Conservation (phyloP, 2,113 vertebrate genomes). For the Elgaria multicarinata region DNA sequence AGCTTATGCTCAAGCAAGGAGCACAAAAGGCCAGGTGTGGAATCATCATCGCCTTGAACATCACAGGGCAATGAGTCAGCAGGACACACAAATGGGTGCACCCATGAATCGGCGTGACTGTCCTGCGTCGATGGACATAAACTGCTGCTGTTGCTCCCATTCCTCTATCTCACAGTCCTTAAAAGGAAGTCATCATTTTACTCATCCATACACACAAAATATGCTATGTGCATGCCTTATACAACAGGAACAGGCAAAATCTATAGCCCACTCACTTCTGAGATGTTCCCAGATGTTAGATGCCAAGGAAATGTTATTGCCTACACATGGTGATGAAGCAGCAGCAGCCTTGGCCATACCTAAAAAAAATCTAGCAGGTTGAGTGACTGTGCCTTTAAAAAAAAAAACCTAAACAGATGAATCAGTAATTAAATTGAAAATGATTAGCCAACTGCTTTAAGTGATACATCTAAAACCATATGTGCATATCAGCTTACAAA, state of each 20-base stretch:
- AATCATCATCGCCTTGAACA: background rate
- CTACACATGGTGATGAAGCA: conserved; percentile 49
- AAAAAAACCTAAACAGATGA: conserved; percentile 66
- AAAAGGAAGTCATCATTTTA: conserved; percentile 56
- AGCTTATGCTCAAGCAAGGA: background rate
- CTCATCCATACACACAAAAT: conserved; percentile 51
- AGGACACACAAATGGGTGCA: conserved; percentile 29
- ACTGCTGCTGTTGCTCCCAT: conserved; percentile 43
- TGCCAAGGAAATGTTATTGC: conserved; percentile 66
- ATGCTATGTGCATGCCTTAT: conserved; percentile 65
- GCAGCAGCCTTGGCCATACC: conserved; percentile 53
- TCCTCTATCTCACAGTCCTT: conserved; percentile 59
- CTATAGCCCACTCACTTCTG: conserved; percentile 67
- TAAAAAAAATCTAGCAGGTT: conserved; percentile 37
- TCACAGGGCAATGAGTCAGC: background rate
- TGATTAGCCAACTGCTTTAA: conserved; percentile 70
- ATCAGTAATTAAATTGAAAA: conserved; percentile 66
- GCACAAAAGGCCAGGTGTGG: background rate
- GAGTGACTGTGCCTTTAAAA: conserved; percentile 67
- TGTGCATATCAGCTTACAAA: conserved; percentile 69
- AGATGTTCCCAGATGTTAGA: conserved; percentile 57
- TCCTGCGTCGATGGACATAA: conserved; percentile 52
- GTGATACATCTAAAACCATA: conserved; percentile 71
- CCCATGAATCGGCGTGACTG: conserved; percentile 46
- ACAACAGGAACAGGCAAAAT: conserved; percentile 64